Percentiles rank a stretch among this genome's conserved stretches.
Evolutionary conservation across 1,140 invertebrate genomes (phyloP).

Genomic region (Pseudachorutes palmiensis): DNA sequence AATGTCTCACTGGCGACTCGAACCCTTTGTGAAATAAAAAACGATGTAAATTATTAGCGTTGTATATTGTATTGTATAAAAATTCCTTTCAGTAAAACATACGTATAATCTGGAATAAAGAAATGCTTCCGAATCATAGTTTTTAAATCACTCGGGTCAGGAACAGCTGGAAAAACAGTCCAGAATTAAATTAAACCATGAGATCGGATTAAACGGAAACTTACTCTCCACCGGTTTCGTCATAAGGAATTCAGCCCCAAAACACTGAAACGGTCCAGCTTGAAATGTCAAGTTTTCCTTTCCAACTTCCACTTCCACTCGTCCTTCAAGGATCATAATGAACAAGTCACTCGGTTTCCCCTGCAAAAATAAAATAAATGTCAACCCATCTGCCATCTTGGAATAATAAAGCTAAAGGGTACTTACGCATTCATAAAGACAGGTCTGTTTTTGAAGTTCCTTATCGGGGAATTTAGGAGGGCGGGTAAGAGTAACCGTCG

Average conservation of each 20-base stretch:
- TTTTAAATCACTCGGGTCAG: no score
- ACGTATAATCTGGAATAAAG: slow-evolving; percentile 13
- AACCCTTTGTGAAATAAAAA: slow-evolving; percentile 12
- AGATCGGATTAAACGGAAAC: not conserved
- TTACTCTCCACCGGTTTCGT: not conserved
- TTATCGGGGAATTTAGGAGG: slow-evolving; percentile 21
- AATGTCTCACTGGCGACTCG: slow-evolving; percentile 24
- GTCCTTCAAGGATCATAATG: slow-evolving; percentile 49
- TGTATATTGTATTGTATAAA: not conserved
- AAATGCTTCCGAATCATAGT: slow-evolving; percentile 4
- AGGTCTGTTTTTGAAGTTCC: not conserved
- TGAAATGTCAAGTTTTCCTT: slow-evolving; percentile 49
- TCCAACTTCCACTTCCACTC: slow-evolving; percentile 44
- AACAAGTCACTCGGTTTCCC: slow-evolving; percentile 46
- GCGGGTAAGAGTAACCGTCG: slow-evolving; percentile 19
- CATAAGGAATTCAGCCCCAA: slow-evolving; percentile 43
- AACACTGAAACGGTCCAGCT: slow-evolving; percentile 53
- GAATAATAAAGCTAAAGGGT: not conserved
- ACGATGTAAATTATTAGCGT: not conserved
- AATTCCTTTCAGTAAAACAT: not conserved
- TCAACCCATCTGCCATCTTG: slow-evolving; percentile 33
- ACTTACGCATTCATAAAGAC: slow-evolving; percentile 29
- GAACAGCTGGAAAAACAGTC: no score
- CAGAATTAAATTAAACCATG: no score
- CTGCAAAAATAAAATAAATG: slow-evolving; percentile 12